Evolutionary conservation across 2,888 invertebrate species (phyloP).

Genomic region (Steinernema scapterisci): DNA sequence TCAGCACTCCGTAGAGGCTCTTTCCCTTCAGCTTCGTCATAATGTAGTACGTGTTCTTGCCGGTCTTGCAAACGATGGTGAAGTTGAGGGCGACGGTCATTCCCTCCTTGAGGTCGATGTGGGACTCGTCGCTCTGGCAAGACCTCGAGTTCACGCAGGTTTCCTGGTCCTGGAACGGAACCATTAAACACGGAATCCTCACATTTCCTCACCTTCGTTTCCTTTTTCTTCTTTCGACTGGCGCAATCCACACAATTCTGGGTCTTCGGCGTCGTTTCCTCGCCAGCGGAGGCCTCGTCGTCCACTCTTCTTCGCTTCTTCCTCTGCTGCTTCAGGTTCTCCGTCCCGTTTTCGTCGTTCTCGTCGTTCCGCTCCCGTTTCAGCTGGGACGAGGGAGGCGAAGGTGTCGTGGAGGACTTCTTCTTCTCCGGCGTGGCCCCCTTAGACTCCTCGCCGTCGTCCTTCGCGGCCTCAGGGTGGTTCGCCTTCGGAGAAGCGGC

Average conservation of each 20-base stretch:
- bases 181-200: background rate
- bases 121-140: constrained; percentile 34
- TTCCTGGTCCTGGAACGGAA: constrained; percentile 36
- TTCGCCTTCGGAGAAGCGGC: constrained; percentile 2
- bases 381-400: background rate
- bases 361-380: constrained; percentile 14
- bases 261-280: background rate
- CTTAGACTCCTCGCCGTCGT: constrained; percentile 5
- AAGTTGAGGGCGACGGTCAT: constrained; percentile 38
- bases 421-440: background rate
- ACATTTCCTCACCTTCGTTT: constrained; percentile 4
- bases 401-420: background rate
- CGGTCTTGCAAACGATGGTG: constrained; percentile 41
- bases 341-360: background rate
- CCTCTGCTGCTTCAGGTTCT: background rate
- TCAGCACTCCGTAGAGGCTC: constrained; percentile 23
- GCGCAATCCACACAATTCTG: constrained; percentile 7
- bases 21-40: constrained; percentile 26
- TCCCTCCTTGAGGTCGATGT: constrained; percentile 38
- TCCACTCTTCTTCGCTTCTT: background rate
- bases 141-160: constrained; percentile 37
- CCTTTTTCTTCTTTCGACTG: background rate
- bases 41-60: constrained; percentile 29
- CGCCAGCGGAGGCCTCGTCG: background rate
- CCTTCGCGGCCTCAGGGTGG: background rate